phyloP scores from a whole-genome alignment of 2,888 invertebrate genomes.

The Geophilus truncorum region DNA sequence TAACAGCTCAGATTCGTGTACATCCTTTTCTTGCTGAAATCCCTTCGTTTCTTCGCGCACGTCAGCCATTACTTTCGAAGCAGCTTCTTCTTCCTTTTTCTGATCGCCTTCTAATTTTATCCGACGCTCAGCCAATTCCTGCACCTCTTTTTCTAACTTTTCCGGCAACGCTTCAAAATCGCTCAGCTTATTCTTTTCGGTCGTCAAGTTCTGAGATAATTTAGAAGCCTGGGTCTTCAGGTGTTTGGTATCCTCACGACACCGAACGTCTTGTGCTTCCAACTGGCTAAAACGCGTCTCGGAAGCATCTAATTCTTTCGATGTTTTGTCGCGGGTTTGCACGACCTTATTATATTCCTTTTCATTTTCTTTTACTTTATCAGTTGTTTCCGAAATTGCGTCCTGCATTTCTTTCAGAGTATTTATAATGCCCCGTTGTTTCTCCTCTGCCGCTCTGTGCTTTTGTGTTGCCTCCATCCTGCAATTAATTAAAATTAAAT shows the following conservation, averaged over 20 bases:
- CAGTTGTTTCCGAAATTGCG: slow-evolving; percentile 56
- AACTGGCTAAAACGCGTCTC: slow-evolving; percentile 39
- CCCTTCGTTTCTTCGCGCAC: slow-evolving; percentile 64
- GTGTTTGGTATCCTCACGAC: slow-evolving; percentile 57
- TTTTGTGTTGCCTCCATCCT: not conserved
- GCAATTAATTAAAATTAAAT: too few relatives aligned
- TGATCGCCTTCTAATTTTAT: slow-evolving; percentile 59
- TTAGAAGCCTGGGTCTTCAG: slow-evolving; percentile 70
- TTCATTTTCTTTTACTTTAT: slow-evolving; percentile 66
- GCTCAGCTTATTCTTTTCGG: slow-evolving; percentile 53
- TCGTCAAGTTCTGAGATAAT: slow-evolving; percentile 54
- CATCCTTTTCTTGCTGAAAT: slow-evolving; percentile 66
- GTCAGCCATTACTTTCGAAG: slow-evolving; percentile 56
- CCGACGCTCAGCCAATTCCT: slow-evolving; percentile 49
- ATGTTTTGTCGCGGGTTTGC: not conserved
- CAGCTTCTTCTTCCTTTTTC: slow-evolving; percentile 51
- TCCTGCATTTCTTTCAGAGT: not conserved
- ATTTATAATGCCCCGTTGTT: not conserved
- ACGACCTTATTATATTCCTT: slow-evolving; percentile 38
- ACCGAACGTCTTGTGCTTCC: slow-evolving; percentile 51
- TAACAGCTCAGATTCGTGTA: slow-evolving; percentile 62
- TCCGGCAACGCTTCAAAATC: slow-evolving; percentile 63
- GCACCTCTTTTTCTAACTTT: slow-evolving; percentile 66
- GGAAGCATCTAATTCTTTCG: slow-evolving; percentile 41
- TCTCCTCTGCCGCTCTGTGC: not conserved